These are phyloP conservation scores for Diuraphis noxia DNA, from an alignment of 1,140 invertebrate genomes.

Conservation along the genomic window DNA sequence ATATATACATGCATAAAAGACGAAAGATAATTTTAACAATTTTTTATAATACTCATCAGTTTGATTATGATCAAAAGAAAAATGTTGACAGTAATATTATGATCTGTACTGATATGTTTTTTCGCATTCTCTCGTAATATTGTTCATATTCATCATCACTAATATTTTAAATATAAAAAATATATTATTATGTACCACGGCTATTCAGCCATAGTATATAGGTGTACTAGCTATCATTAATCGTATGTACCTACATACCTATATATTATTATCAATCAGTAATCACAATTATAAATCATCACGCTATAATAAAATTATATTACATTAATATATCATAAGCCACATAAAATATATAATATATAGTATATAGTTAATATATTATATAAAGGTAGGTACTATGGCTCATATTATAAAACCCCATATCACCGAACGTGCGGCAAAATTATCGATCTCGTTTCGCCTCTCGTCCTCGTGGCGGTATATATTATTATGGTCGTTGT, in stretches of 20 bases:
- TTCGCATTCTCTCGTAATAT: not conserved
- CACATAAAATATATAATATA: not conserved
- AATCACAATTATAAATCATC: not conserved
- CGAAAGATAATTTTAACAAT: not conserved
- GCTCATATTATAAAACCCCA: not conserved
- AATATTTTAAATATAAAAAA: too few species aligned
- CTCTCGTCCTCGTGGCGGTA: not conserved
- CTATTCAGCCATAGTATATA: too few species aligned
- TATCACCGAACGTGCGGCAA: not conserved
- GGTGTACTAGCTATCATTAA: too few species aligned
- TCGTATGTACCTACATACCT: too few species aligned
- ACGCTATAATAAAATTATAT: not conserved
- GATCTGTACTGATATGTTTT: not conserved
- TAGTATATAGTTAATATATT: not conserved
- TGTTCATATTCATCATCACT: too few species aligned
- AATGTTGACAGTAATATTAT: not conserved
- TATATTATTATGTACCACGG: too few species aligned
- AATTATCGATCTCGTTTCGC: not conserved
- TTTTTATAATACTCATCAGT: not conserved
- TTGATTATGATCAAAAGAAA: not conserved
- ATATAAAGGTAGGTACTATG: too few species aligned
- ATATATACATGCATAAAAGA: not conserved
- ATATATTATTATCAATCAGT: too few species aligned
- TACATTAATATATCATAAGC: not conserved
- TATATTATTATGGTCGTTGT: slow-evolving; percentile 14